A percentile compares a stretch with the other conserved stretches of the same genome.
phyloP scores from a whole-genome alignment of 2,888 invertebrate genomes.

The Chromoteleia sp. region DNA sequence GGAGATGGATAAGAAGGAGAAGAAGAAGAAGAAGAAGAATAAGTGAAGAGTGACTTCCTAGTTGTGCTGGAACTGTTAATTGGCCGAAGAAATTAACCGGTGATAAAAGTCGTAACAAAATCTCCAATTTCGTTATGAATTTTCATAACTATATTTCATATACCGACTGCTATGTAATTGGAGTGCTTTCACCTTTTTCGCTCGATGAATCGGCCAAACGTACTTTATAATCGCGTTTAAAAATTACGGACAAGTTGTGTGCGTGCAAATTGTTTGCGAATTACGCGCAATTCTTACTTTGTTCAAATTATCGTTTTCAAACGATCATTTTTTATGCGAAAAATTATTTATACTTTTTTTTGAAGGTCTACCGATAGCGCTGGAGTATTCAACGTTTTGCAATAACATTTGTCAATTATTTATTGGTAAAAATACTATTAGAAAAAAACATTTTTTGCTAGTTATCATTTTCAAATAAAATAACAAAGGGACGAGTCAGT shows the following conservation, averaged over 20 bases:
- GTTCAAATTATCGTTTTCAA: slow-evolving; percentile 3
- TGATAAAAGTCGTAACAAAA: slow-evolving; percentile 22
- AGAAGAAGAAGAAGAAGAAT: too few species aligned
- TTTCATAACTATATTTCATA: slow-evolving; percentile 37
- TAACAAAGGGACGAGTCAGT: too few species aligned
- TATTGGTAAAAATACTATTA: too few species aligned
- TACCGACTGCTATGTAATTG: slow-evolving; percentile 30
- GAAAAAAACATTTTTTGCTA: too few species aligned
- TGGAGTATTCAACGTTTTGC: background rate
- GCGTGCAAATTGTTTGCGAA: slow-evolving; percentile 32
- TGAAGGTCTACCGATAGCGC: too few species aligned
- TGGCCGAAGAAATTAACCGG: background rate
- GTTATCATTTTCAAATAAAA: too few species aligned
- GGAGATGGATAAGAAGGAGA: too few species aligned
- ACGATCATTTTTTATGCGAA: background rate
- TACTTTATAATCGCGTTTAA: slow-evolving; percentile 45
- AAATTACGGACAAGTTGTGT: slow-evolving; percentile 36
- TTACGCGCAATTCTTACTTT: background rate
- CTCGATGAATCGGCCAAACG: slow-evolving; percentile 27
- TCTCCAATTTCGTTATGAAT: slow-evolving; percentile 27
- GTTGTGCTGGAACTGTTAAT: too few species aligned
- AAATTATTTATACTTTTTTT: background rate
- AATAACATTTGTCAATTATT: background rate
- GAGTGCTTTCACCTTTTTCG: slow-evolving; percentile 55
- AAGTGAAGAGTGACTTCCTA: too few species aligned